Base-by-base conservation (phyloP, 1,140 invertebrate species). In the Diprion similis region DNA sequence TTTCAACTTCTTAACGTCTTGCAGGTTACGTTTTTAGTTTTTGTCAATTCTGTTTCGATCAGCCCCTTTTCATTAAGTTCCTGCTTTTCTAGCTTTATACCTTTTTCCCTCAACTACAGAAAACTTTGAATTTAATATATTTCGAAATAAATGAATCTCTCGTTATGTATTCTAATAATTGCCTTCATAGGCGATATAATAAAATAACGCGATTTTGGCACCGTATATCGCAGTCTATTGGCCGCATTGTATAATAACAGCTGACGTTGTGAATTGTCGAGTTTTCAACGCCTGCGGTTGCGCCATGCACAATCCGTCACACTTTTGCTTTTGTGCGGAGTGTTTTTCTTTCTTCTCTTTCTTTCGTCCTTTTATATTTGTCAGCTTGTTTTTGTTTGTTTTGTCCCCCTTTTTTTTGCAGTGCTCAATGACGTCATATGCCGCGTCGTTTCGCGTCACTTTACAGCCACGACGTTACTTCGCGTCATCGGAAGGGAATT, bases 301-400 rank as follows among this genome's bases (percentile, higher is more conserved):
- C 66, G 66, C 18, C 66, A 68, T 37, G 24, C 59, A 64, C 18
- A 11, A 68, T 68, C 66, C 18, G 66, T 68, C 66, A 68, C 66
- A 68, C 66, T 68, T 68, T 68, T 68, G 66, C 66, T 45, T 68
- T 45, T 13, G 18, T 19, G 37, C 13, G 9, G 10, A 15, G 17
- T 17, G 11, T 19, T 68, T 68, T 68, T 68, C 18, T 68, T n/a
- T 68, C 19, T 18, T 17, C 19, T 45, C 66, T 68, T 18, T 68
- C 66, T 68, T 68, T 68, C 18, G 11, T 68, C 66, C 17, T 68
- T 19, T 68, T 68, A 19, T 68, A 37, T 37, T 37, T 37, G 24
- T 37, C 24, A 37, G 24, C 1, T 6, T 37, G 24, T 6, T 37
- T 37, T 37, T 37, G 2, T 37, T 64, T 7, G 24, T 37, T 37